Conservation (phyloP, 2,797 vertebrate genomes). For the Fringilla coelebs region DNA sequence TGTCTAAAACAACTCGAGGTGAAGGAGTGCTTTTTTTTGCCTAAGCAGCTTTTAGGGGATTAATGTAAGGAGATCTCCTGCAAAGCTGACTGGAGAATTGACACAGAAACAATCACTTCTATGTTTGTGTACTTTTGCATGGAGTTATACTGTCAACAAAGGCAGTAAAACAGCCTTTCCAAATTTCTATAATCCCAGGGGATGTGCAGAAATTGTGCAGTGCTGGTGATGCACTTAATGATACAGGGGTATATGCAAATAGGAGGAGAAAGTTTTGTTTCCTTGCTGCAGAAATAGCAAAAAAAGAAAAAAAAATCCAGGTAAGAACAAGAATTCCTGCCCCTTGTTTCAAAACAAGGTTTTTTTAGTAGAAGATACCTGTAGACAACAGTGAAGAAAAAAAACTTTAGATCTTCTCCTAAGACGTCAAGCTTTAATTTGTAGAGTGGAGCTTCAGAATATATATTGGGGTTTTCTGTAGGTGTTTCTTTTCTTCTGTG, state of each 20-base stretch:
- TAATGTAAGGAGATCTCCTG: not conserved
- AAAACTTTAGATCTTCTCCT: not conserved
- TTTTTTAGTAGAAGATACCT: not conserved
- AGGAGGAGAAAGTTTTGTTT: not conserved
- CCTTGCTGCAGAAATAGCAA: not conserved
- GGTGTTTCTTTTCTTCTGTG: not conserved
- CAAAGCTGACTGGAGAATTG: not conserved
- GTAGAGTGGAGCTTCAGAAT: not conserved
- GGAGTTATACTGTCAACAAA: not conserved
- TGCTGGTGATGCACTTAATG: not conserved
- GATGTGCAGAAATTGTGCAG: not conserved
- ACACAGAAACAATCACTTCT: not conserved
- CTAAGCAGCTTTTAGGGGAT: not conserved
- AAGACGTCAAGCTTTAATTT: not conserved
- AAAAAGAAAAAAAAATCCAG: not conserved
- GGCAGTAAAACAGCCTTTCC: not conserved
- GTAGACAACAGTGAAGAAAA: not conserved
- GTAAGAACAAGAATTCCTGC: not conserved
- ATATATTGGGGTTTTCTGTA: accelerated
- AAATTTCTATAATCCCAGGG: not conserved
- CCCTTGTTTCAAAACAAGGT: not conserved
- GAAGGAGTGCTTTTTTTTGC: not conserved
- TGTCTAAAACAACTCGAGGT: not conserved
- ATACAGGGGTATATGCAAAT: not conserved
- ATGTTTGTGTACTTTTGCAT: not conserved